These are phyloP conservation scores for Protobothrops flavoviridis DNA, from an alignment of 2,113 vertebrate species.

Conservation along the genomic window DNA sequence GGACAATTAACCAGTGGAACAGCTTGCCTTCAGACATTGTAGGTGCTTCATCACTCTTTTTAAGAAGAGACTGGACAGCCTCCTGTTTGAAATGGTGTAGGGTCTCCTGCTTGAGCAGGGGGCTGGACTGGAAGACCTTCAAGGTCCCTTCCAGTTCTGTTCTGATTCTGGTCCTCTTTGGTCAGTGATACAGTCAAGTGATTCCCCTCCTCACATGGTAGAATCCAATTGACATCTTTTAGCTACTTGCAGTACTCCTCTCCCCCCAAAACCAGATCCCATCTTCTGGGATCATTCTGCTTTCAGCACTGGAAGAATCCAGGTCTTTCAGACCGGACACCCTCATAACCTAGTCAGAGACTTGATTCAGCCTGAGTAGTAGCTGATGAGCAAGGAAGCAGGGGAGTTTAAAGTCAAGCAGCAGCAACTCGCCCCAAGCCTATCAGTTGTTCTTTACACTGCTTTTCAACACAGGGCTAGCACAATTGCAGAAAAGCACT, in stretches of 20 bases:
- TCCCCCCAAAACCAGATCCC: background rate
- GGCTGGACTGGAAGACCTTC: too few relatives aligned
- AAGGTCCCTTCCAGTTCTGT: too few relatives aligned
- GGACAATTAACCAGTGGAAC: too few relatives aligned
- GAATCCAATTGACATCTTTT: background rate
- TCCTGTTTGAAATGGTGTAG: too few relatives aligned
- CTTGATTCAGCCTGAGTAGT: background rate
- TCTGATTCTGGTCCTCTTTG: background rate
- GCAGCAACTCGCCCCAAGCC: background rate
- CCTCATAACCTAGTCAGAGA: background rate
- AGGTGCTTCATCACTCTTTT: too few relatives aligned
- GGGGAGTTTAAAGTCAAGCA: background rate
- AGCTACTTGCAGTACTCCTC: background rate
- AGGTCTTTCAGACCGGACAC: background rate
- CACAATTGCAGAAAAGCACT: background rate
- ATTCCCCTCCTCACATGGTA: background rate
- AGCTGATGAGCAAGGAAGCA: background rate
- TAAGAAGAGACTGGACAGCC: too few relatives aligned
- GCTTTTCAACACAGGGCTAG: background rate
- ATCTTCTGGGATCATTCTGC: background rate
- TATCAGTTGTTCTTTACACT: background rate
- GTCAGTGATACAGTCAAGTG: background rate
- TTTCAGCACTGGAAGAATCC: background rate
- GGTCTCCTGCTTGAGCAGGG: too few relatives aligned
- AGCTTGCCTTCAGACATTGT: too few relatives aligned